phyloP scores from a whole-genome alignment of 2,888 invertebrate species.

The Cephus rjabovi region DNA sequence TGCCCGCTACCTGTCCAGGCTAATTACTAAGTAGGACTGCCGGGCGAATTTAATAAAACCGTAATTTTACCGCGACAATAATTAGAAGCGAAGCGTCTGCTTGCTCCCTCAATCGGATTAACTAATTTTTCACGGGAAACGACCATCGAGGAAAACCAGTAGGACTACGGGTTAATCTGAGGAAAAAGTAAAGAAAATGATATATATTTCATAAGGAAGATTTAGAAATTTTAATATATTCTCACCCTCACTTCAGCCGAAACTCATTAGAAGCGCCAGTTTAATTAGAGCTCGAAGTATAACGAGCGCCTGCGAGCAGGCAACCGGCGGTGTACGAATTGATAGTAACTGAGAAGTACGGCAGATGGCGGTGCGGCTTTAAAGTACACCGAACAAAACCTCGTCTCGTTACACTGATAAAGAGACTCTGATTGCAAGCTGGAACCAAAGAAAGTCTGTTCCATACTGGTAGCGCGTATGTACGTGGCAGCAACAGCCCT shows the following conservation, averaged over 20 bases:
- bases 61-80: neutral
- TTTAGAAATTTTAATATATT: neutral
- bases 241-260: neutral
- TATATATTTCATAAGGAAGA: neutral
- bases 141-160: neutral
- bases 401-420: neutral
- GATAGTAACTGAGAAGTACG: neutral
- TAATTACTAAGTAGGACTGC: slow-evolving; percentile 1
- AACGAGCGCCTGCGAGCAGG: neutral
- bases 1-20: neutral
- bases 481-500: neutral
- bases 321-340: neutral
- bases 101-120: neutral
- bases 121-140: neutral
- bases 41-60: neutral
- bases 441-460: neutral
- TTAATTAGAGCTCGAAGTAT: neutral
- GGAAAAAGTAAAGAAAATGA: neutral
- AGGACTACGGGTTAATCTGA: neutral
- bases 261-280: neutral
- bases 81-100: neutral
- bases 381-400: neutral
- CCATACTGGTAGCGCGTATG: neutral
- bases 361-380: neutral
- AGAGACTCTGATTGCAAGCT: neutral